These are phyloP conservation scores for Drosophila nigromelanica DNA, from an alignment of 1,140 invertebrate species.

Conservation along the genomic window DNA sequence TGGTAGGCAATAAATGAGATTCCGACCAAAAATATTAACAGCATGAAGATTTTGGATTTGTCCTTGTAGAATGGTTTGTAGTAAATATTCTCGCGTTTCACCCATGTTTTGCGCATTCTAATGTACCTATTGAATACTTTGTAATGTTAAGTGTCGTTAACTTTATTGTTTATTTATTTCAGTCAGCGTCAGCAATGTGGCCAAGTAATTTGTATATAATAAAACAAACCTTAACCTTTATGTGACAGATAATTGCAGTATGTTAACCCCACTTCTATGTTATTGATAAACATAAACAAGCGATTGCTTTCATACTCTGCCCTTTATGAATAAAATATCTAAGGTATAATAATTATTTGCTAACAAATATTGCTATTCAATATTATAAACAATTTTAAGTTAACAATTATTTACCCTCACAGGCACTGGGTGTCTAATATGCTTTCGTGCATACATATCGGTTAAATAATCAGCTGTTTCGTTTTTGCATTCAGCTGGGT, in stretches of 20 bases:
- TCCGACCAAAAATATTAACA: slow-evolving; percentile 75
- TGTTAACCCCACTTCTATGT: not conserved
- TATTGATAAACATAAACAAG: too few species aligned
- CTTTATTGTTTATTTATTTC: slow-evolving; percentile 40
- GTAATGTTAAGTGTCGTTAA: slow-evolving; percentile 2
- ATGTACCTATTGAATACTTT: not conserved
- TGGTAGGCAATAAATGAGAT: slow-evolving; percentile 82
- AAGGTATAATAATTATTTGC: not conserved
- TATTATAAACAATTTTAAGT: too few species aligned
- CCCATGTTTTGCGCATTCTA: slow-evolving; percentile 82
- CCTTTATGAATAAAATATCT: not conserved
- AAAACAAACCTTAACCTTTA: slow-evolving; percentile 36
- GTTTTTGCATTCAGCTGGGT: slow-evolving; percentile 17
- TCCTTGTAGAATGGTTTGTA: slow-evolving; percentile 84
- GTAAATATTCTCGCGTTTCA: slow-evolving; percentile 81
- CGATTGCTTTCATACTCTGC: not conserved
- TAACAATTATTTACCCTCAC: not conserved
- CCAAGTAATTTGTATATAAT: slow-evolving; percentile 11
- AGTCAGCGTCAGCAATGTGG: slow-evolving; percentile 35
- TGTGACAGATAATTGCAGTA: not conserved
- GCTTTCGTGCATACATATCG: not conserved
- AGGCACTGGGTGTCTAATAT: too few species aligned
- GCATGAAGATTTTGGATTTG: slow-evolving; percentile 77
- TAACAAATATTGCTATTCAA: too few species aligned
- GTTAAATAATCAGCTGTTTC: slow-evolving; percentile 38